Conservation (phyloP, 2,113 vertebrate genomes). For the Tachysurus vachellii region DNA sequence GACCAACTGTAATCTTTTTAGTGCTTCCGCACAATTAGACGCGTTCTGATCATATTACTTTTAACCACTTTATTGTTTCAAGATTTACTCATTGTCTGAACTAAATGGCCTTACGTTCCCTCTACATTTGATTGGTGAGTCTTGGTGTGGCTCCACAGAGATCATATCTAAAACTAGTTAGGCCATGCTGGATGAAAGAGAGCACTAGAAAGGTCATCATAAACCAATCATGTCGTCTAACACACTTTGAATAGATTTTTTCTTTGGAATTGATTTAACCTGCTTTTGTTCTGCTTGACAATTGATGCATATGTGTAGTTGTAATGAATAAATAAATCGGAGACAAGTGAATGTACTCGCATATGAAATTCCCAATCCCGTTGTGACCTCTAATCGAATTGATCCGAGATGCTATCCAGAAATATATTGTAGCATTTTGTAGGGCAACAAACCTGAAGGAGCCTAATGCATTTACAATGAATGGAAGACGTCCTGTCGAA, state of each 20-base stretch:
- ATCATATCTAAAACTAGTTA: constrained; percentile 54
- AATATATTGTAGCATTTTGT: constrained; percentile 47
- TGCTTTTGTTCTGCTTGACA: constrained; percentile 40
- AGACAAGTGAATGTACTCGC: constrained; percentile 26
- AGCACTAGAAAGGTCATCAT: constrained; percentile 57
- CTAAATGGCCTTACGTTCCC: constrained; percentile 38
- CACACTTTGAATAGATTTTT: constrained; percentile 57
- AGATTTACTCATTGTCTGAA: constrained; percentile 27
- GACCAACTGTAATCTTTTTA: not conserved
- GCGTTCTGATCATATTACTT: constrained; percentile 14
- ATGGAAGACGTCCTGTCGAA: constrained; percentile 54
- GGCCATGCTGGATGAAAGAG: constrained; percentile 49
- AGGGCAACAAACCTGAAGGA: constrained; percentile 43
- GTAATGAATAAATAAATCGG: constrained; percentile 39
- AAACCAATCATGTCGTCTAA: constrained; percentile 55
- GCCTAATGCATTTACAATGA: constrained; percentile 56
- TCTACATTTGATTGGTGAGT: constrained; percentile 45
- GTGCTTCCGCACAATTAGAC: not conserved
- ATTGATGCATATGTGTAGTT: constrained; percentile 43
- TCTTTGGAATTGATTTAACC: constrained; percentile 50
- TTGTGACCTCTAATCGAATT: constrained; percentile 52
- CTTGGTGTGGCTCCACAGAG: constrained; percentile 47
- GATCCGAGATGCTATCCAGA: constrained; percentile 45
- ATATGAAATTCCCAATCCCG: constrained; percentile 43
- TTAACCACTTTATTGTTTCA: constrained; percentile 33